phyloP scores from a whole-genome alignment of 2,797 vertebrate species.

The Rhinogobio ventralis region DNA sequence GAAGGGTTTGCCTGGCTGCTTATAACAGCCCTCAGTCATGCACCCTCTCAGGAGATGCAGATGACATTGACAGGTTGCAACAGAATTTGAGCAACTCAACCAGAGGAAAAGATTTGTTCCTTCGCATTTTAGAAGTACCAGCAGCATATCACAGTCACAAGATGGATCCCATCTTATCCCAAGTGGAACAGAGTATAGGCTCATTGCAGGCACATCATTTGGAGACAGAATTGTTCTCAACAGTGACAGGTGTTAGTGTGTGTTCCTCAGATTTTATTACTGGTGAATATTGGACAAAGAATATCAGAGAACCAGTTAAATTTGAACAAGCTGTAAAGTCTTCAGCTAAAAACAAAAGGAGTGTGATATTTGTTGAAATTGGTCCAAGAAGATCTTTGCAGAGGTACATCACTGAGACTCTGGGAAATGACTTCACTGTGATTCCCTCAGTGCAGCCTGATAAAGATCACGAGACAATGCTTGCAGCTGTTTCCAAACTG shows the following conservation, averaged over 20 bases:
- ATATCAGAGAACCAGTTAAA: conserved; percentile 81
- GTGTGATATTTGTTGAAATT: conserved; percentile 84
- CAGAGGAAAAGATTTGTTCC: conserved; percentile 78
- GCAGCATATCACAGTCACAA: conserved; percentile 87
- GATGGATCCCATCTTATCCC: conserved; percentile 83
- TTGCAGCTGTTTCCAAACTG: conserved; percentile 74
- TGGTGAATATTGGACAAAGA: conserved; percentile 84
- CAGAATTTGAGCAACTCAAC: conserved; percentile 70
- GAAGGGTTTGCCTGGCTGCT: conserved; percentile 81
- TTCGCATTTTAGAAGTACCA: conserved; percentile 80
- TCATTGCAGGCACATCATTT: conserved; percentile 70
- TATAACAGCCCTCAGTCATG: conserved; percentile 86
- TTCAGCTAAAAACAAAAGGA: conserved; percentile 72
- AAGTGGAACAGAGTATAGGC: conserved; percentile 73
- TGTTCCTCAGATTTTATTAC: conserved; percentile 77
- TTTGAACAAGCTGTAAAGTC: conserved; percentile 79
- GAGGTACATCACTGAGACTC: conserved; percentile 81
- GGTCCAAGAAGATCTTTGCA: conserved; percentile 80
- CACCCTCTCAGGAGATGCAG: conserved; percentile 83
- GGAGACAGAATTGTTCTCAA: conserved; percentile 81
- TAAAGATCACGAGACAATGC: conserved; percentile 79
- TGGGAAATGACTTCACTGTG: conserved; percentile 76
- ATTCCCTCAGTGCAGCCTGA: conserved; percentile 77
- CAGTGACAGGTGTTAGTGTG: conserved; percentile 78
- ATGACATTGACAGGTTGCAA: conserved; percentile 73